Base-by-base conservation (phyloP, 2,888 invertebrate species). In the Hermaeophaga mercurialis region DNA sequence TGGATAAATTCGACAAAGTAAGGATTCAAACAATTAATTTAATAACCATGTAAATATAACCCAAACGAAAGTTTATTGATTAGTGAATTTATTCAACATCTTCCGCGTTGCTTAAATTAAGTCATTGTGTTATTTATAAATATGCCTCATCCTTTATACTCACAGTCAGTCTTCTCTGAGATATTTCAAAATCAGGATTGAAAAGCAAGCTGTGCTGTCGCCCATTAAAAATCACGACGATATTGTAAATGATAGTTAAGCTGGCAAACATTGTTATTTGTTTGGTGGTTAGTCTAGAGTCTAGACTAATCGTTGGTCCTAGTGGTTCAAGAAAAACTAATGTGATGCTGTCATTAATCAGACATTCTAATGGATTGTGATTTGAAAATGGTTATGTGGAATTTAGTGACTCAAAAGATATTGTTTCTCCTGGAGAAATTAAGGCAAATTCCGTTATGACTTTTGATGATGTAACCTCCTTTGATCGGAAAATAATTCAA, bases 41-140 rank as follows among this genome's bases (percentile, higher is more conserved):
- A n/a, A n/a, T n/a, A n/a, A n/a, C n/a, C n/a, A n/a, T n/a, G n/a
- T n/a, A n/a, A n/a, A n/a, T n/a, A n/a, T n/a, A n/a, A n/a, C n/a
- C n/a, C n/a, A n/a, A n/a, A n/a, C n/a, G n/a, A n/a, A n/a, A n/a
- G n/a, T n/a, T 65, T 67, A 55, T 68, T 64, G 19, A 68, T 65
- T 18, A 63, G 8, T 0, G 54, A 46, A 50, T 67, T 67, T 8
- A 66, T 7, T 18, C 67, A 17, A 36, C 63, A 63, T 19, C 38
- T 9, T 44, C 64, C 64, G 24, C n/a, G n/a, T n/a, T n/a, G n/a
- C n/a, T n/a, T n/a, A n/a, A n/a, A n/a, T 17, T 50, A 31, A 4
- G 9, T 28, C 2, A 9, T 22, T 22, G 22, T 22, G 8, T 24
- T 24, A 43, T 12, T 24, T 43, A 41, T 41, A 41, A 11, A 18